Evolutionary conservation across 2,888 invertebrate genomes (phyloP).

Genomic region (Sepiola atlantica): DNA sequence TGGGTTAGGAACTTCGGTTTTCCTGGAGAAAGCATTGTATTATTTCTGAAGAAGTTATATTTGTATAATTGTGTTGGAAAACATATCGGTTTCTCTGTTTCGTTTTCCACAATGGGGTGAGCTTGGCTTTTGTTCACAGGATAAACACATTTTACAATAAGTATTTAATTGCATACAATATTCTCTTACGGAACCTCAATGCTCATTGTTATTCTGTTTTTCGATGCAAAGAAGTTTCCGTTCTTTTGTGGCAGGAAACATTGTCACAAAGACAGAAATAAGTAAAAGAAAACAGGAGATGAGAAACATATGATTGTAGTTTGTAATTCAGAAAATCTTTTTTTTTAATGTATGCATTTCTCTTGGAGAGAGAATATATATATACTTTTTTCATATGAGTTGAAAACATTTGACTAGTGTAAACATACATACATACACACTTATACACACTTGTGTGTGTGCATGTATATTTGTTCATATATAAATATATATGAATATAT

Average conservation of each 20-base stretch:
- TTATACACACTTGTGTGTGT: background rate
- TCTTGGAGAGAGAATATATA: too few relatives aligned
- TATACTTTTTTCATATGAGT: background rate
- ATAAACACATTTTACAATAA: constrained; percentile 32
- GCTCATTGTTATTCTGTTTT: background rate
- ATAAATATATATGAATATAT: too few relatives aligned
- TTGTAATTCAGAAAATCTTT: background rate
- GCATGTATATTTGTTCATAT: too few relatives aligned
- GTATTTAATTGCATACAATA: background rate
- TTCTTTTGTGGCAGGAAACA: background rate
- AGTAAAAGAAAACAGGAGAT: background rate
- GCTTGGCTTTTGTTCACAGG: background rate
- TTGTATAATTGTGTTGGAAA: background rate
- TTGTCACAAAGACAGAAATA: too few relatives aligned
- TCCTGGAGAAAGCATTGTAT: background rate
- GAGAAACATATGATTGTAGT: background rate
- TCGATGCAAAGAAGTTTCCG: background rate
- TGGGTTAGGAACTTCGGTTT: background rate
- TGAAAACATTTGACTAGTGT: too few relatives aligned
- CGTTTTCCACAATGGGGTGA: background rate
- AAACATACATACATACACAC: background rate
- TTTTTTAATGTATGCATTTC: background rate
- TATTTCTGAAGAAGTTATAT: background rate
- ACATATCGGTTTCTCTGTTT: background rate
- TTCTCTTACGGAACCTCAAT: background rate